A percentile compares a stretch with the other conserved stretches of the same genome.
Conservation (phyloP, 2,113 vertebrate genomes). For the Indri indri region DNA sequence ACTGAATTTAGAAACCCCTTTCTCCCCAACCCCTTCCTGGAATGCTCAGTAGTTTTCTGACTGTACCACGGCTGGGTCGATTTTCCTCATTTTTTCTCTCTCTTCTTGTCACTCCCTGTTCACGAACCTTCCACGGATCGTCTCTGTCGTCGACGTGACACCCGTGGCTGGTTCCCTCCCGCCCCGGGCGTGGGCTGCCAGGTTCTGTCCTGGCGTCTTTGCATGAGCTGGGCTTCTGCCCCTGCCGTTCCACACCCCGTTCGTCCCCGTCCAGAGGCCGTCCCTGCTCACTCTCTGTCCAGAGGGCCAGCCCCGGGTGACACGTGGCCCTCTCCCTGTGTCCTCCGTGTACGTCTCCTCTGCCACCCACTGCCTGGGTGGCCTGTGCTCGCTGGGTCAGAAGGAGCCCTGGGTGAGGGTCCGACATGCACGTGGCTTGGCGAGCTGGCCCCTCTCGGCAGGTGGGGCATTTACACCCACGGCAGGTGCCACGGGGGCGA, state of each 20-base stretch:
- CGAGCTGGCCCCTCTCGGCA: neutral
- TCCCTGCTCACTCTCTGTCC: too few species aligned
- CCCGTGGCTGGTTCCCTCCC: neutral
- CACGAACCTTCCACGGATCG: neutral
- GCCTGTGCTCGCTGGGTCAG: neutral
- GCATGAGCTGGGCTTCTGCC: rapidly evolving
- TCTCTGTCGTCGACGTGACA: neutral
- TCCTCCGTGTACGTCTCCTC: neutral
- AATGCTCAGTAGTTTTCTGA: neutral
- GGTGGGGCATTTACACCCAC: neutral
- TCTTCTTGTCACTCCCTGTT: neutral
- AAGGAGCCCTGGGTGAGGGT: neutral
- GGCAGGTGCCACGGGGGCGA: neutral
- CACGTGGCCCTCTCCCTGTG: neutral
- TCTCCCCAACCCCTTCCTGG: neutral
- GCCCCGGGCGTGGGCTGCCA: neutral
- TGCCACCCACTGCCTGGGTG: too few species aligned
- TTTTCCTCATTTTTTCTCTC: neutral
- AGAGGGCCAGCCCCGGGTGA: neutral
- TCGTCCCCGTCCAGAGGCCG: too few species aligned
- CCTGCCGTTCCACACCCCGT: neutral
- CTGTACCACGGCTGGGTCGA: rapidly evolving
- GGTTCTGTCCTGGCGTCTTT: neutral
- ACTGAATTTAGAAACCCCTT: too few species aligned
- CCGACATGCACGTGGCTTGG: rapidly evolving